Base-by-base conservation (phyloP, 2,888 invertebrate species). In the Aphrophora alni region DNA sequence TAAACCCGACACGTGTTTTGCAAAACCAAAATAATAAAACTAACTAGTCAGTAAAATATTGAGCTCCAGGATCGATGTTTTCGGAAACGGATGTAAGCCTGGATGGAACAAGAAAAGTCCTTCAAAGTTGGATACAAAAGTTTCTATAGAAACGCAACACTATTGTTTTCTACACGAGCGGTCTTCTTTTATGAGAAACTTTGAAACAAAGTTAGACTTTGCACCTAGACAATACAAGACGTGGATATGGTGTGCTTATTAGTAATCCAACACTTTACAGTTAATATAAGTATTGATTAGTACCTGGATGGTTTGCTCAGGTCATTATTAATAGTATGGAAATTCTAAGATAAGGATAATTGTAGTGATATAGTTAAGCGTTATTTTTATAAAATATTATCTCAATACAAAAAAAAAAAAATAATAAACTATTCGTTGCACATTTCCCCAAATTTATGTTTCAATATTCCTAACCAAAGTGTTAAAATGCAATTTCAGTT, bases 121-220 rank as follows among this genome's bases (percentile, higher is more conserved):
- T 75, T 68, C 75, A 26, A 75, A 79, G 74, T 68, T 79, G 73
- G 69, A 68, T 27, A 77, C 81, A 81, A 81, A 81, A 81, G 81
- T 81, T 75, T 38, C 81, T 77, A 78, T 81, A 78, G 81, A 78
- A 71, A 81, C 78, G 81, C 78, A 59, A 44, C 72, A 77, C 28
- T 77, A 78, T 81, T 81, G 81, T 81, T 75, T 77, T 77, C 77
- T 68, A 77, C 77, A 70, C 77, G 77, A 77, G 73, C 72, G 71
- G 38, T 38, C 38, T 59, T 59, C 59, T 59, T 59, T 59, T 14
- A 59, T 14, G 59, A 59, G 59, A 59, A 59, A 59, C 59, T 59
- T 59, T 21, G 21, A 3, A 59, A 59, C 59, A 59, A 59, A 59
- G 59, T 59, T 59, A 59, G 59, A 21, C 59, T 59, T 8, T 59